These are phyloP conservation scores for Copsychus sechellarum DNA, from an alignment of 2,113 vertebrate species.

Conservation along the genomic window DNA sequence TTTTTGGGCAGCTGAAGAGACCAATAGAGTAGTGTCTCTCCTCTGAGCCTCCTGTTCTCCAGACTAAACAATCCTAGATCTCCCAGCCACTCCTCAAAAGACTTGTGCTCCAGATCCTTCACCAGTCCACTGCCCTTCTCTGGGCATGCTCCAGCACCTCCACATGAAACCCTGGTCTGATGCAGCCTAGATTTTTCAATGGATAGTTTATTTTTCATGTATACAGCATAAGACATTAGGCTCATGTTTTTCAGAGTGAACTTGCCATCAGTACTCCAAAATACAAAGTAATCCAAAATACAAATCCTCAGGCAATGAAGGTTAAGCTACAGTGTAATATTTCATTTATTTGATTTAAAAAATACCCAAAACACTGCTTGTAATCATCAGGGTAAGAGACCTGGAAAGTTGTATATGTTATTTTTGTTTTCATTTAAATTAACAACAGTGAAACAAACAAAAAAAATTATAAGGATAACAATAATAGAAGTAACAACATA, in stretches of 20 bases:
- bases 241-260: not conserved
- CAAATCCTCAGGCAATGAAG: not conserved
- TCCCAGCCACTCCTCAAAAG: not conserved
- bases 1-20: not conserved
- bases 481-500: not conserved
- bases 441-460: not conserved
- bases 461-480: not conserved
- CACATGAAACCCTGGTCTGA: not conserved
- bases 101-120: not conserved
- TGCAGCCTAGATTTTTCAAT: not conserved
- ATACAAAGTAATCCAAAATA: not conserved
- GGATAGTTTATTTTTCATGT: not conserved
- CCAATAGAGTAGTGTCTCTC: too few relatives aligned
- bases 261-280: not conserved
- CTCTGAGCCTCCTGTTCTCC: fast-evolving
- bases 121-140: not conserved
- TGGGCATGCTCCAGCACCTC: not conserved
- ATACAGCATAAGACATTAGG: not conserved
- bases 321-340: not conserved
- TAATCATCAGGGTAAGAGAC: not conserved
- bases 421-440: conserved; percentile 8
- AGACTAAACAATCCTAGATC: not conserved
- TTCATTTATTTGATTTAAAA: not conserved
- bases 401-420: not conserved
- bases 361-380: not conserved